A percentile compares a stretch with the other conserved stretches of the same genome.
phyloP scores from a whole-genome alignment of 1,140 invertebrate species.

The Anagrus nilaparvatae region DNA sequence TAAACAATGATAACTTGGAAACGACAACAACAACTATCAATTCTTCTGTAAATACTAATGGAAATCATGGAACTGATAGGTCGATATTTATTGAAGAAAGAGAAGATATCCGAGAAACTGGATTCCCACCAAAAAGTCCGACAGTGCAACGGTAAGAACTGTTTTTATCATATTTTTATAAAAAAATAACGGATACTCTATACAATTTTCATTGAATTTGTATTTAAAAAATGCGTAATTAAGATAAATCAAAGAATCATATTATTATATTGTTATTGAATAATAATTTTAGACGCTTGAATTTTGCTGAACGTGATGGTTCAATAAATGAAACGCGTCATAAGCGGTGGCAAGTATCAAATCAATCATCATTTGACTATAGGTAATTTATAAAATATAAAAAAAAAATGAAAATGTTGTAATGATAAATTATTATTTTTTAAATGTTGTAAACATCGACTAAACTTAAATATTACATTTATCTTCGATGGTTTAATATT shows the following conservation, averaged over 20 bases:
- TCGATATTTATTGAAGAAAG: constrained; percentile 38
- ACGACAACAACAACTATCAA: constrained; percentile 15
- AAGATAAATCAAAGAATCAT: too few relatives aligned
- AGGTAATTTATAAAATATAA: constrained; percentile 37
- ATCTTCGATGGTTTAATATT: too few relatives aligned
- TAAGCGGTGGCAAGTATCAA: constrained; percentile 39
- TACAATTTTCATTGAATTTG: too few relatives aligned
- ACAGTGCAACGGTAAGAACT: constrained; percentile 56
- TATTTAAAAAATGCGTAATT: too few relatives aligned
- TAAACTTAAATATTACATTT: too few relatives aligned
- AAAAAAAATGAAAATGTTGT: too few relatives aligned
- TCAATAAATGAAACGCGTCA: constrained; percentile 37
- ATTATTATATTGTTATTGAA: too few relatives aligned
- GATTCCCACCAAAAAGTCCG: constrained; percentile 60
- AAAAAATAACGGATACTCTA: not conserved
- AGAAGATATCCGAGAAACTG: constrained; percentile 44
- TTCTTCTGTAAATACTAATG: constrained; percentile 27
- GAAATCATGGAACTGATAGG: constrained; percentile 27
- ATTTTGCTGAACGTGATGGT: constrained; percentile 40
- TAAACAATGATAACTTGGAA: constrained; percentile 26
- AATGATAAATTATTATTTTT: too few relatives aligned
- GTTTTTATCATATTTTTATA: not conserved
- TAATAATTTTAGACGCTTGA: constrained; percentile 41
- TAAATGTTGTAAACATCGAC: too few relatives aligned
- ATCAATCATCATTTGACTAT: constrained; percentile 41